Conservation (phyloP, 2,888 invertebrate species). For the Alentia gelatinosa region DNA sequence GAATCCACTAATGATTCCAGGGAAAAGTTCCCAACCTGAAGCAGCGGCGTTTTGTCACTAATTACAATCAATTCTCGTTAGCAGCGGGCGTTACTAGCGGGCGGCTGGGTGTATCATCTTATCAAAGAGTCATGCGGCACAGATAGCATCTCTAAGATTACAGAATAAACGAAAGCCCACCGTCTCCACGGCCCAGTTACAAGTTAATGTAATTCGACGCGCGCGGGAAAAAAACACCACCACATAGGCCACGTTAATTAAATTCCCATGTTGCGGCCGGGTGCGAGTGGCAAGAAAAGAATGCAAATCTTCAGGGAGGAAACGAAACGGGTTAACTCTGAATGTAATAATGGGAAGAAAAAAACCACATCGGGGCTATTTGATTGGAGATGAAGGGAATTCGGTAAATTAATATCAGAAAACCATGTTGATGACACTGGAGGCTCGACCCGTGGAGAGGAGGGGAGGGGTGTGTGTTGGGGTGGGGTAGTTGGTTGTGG, state of each 20-base stretch:
- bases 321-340: background rate
- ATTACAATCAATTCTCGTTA: slow-evolving; percentile 3
- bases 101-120: background rate
- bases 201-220: no score
- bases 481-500: no score
- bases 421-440: no score
- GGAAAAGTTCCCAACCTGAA: background rate
- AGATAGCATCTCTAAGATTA: background rate
- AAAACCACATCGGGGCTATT: background rate
- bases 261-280: no score
- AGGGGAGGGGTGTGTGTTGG: no score
- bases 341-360: background rate
- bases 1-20: background rate
- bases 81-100: background rate
- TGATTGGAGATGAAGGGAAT: background rate
- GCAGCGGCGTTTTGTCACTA: background rate
- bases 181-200: background rate
- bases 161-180: background rate
- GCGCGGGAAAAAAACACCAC: no score
- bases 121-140: background rate
- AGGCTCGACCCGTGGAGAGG: no score
- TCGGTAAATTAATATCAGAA: background rate
- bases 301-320: no score
- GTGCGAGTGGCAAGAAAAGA: no score
- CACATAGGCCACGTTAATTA: no score